Evolutionary conservation across 2,797 vertebrate genomes (phyloP), one percentile per base, ranked within the genome.

Genomic region (Fistularia tabacaria): DNA sequence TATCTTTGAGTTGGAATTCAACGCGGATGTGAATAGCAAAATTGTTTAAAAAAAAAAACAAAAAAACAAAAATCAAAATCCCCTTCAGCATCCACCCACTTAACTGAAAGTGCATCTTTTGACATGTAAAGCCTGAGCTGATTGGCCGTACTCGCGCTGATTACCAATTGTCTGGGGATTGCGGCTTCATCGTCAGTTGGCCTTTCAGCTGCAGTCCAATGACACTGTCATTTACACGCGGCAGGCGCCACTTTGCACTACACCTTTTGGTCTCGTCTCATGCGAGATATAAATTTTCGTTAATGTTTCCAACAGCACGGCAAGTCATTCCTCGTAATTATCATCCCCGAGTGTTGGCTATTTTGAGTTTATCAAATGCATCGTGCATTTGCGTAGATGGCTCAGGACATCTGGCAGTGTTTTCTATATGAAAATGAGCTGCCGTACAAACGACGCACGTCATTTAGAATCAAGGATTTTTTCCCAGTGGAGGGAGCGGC

Each of bases 341-440:
- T 48, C 13, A n/a, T 36, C 15, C 59, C 58, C 59, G 43, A 36
- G 14, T 58, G 42, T 71, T 57, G 40, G 47, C 57, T 54, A 36
- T 69, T 68, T 48, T 37, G 41, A 65, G 36, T 45, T 61, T 53
- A 59, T 69, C 25, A 52, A 76, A 77, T 71, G 62, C 48, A 57
- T 77, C 53, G 66, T 43, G 67, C 42, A 14, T 71, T 74, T 66
- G 54, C 64, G 66, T 57, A 60, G 65, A 77, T 77, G 52, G 6
- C 11, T 47, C 64, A 14, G 67, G 64, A 83, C 69, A 82, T 76
- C 74, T 80, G 78, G 74, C 65, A 42, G 15, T 11, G 38, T 57
- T 81, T 81, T 77, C 81, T 46, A 73, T 68, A 62, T 48, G 46
- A 40, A 73, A 74, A 86, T 82, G 73, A 78, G 66, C 71, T 66